Base-by-base conservation (phyloP, 2,888 invertebrate species). In the Platerodrilus igneus region DNA sequence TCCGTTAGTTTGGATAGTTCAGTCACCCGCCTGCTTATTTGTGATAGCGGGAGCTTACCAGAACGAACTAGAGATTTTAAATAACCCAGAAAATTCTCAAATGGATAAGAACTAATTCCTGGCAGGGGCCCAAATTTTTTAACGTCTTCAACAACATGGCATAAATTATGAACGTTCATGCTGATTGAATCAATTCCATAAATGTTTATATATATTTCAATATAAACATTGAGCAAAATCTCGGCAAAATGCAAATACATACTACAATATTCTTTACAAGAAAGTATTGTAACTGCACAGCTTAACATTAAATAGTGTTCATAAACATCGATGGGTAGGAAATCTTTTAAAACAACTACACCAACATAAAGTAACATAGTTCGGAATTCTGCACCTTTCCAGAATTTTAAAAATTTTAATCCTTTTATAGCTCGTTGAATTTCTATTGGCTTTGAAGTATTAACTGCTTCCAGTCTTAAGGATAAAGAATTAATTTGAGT, bases 91-190 rank as follows among this genome's bases (percentile, higher is more conserved):
- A 47, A 51, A 34, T 57, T 63, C 47, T 63, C 60, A 52, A 57
- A 63, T 8, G 51, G 49, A 46, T 62, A 63, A 4, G 55, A 48
- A 19, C 56, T 57, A 34, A 55, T 55, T 15, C 41, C 42, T 31
- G 60, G 53, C 14, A 64, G 47, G 10, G 21, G 18, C 4, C 62
- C 60, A 49, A 52, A 59, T n/a, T 39, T 51, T 22, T 28, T 21
- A 5, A 51, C 55, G 50, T 64, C 62, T 28, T 54, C 41, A 16
- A 56, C 45, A 17, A 63, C 22, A 48, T 64, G 64, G 30, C 55
- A 40, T 10, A 62, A 32, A 13, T 49, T 47, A 48, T 65, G 63
- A 5, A 63, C 48, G 51, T 65, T 64, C 33, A 57, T 58, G 5
- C 54, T 50, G 9, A 59, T 14, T 33, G 47, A 37, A 14, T 59